These are phyloP conservation scores for Sericinus montela DNA, from an alignment of 2,888 invertebrate genomes.

Conservation along the genomic window DNA sequence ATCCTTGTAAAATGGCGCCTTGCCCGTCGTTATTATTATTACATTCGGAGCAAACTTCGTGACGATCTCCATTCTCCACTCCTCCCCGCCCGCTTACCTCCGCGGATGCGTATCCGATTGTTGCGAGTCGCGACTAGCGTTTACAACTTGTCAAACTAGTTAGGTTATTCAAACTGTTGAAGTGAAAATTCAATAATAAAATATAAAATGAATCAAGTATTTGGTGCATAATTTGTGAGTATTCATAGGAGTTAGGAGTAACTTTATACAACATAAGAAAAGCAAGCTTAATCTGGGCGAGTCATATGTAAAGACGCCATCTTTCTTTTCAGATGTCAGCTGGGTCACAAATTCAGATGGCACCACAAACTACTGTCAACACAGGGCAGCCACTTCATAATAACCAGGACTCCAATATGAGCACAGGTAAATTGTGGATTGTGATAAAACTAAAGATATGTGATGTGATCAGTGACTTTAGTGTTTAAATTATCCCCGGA, in stretches of 20 bases:
- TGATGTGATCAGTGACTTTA: constrained; percentile 61
- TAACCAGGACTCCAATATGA: constrained; percentile 97
- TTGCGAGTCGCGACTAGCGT: constrained; percentile 70
- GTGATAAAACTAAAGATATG: constrained; percentile 59
- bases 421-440: constrained; percentile 87
- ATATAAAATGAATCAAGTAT: constrained; percentile 41
- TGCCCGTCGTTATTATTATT: constrained; percentile 69
- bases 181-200: constrained; percentile 45
- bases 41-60: constrained; percentile 77
- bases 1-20: constrained; percentile 79
- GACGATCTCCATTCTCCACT: constrained; percentile 70
- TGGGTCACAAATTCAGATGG: constrained; percentile 98
- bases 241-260: constrained; percentile 31
- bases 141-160: constrained; percentile 77
- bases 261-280: constrained; percentile 33
- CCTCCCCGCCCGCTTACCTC: constrained; percentile 45
- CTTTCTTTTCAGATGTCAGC: constrained; percentile 93
- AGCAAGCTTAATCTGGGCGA: constrained; percentile 54
- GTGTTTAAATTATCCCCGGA: constrained; percentile 61
- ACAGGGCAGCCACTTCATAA: constrained; percentile 91
- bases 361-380: constrained; percentile 95
- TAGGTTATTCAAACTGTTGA: constrained; percentile 64
- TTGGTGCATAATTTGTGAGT: constrained; percentile 52
- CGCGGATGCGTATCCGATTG: constrained; percentile 78
- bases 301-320: constrained; percentile 79